Evolutionary conservation across 2,888 invertebrate species (phyloP), one percentile per base, ranked within the genome.

Genomic region (Cerastis rubricosa): DNA sequence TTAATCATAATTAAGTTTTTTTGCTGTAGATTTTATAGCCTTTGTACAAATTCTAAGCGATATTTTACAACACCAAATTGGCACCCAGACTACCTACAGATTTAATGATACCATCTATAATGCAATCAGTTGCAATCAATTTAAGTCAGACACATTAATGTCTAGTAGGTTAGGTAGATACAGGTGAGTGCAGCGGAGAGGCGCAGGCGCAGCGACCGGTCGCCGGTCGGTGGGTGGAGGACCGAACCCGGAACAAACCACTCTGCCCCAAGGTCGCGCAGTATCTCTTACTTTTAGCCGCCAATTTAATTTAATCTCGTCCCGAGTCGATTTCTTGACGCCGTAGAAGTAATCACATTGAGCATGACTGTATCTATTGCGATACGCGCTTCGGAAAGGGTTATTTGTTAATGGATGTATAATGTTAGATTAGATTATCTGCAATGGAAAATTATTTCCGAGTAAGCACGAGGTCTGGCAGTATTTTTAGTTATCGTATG

Each of bases 221-320:
- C 73, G 78, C 61, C 61, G 61, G 94, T 93, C 73, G 78, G 87
- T 91, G 89, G 86, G 90, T 89, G 90, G 92, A 90, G 92, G 90
- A 92, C 88, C 91, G 91, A 92, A 96, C 95, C 95, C 96, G 96
- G 96, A 96, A 96, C 94, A 91, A 90, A 90, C 91, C 90, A 90
- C 92, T 91, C 88, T 87, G 91, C 89, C 87, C 90, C 96, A 96
- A 96, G 96, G 96, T 93, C 94, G 91, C 90, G 85, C 86, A 82
- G 92, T 94, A 93, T 95, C 92, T 94, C 88, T 94, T 93, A 94
- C 93, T 94, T 94, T 92, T 93, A 93, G 89, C 87, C 85, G 90
- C 87, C 89, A 89, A 89, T 87, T 85, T 85, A 84, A 87, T 81
- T 88, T 89, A 84, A 88, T 88, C 85, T 87, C 77, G 87, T 81